Evolutionary conservation across 2,888 invertebrate genomes (phyloP).

Genomic region (Oscheius sp.): DNA sequence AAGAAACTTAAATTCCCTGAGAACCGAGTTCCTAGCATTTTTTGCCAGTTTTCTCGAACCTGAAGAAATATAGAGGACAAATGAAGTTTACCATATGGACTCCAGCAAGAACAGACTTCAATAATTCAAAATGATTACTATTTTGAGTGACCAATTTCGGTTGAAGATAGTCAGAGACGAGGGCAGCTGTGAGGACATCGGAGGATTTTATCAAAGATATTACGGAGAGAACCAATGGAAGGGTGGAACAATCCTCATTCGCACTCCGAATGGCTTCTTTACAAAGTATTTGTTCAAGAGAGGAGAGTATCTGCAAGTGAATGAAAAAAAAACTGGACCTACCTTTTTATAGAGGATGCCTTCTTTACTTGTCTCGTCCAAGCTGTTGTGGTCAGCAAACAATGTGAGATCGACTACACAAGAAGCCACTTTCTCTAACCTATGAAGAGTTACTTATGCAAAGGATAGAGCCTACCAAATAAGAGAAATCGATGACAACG

Average conservation of each 20-base stretch:
- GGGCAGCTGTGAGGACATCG: conserved; percentile 36
- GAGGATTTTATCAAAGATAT: conserved; percentile 34
- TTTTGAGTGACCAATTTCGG: conserved; percentile 34
- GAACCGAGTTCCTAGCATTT: conserved; percentile 38
- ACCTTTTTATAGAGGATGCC: conserved; percentile 18
- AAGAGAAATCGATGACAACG: conserved; percentile 22
- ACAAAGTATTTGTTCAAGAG: conserved; percentile 36
- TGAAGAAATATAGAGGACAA: conserved; percentile 26
- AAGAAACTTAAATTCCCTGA: conserved; percentile 44
- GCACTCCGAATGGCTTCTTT: conserved; percentile 44
- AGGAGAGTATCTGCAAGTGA: conserved; percentile 12
- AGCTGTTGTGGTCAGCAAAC: conserved; percentile 7
- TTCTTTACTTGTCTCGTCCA: conserved; percentile 17
- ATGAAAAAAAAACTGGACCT: not conserved
- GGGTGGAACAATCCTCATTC: conserved; percentile 37
- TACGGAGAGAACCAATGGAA: conserved; percentile 44
- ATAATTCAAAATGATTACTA: conserved; percentile 27
- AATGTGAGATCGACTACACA: conserved; percentile 39
- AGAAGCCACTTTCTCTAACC: conserved; percentile 51
- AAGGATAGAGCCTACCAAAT: not conserved
- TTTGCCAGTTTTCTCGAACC: conserved; percentile 44
- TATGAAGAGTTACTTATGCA: conserved; percentile 4
- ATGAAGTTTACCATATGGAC: conserved; percentile 31
- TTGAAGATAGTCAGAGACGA: conserved; percentile 44
- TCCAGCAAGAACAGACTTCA: conserved; percentile 32